phyloP scores from a whole-genome alignment of 2,113 vertebrate species.

The Bambusicola thoracicus region DNA sequence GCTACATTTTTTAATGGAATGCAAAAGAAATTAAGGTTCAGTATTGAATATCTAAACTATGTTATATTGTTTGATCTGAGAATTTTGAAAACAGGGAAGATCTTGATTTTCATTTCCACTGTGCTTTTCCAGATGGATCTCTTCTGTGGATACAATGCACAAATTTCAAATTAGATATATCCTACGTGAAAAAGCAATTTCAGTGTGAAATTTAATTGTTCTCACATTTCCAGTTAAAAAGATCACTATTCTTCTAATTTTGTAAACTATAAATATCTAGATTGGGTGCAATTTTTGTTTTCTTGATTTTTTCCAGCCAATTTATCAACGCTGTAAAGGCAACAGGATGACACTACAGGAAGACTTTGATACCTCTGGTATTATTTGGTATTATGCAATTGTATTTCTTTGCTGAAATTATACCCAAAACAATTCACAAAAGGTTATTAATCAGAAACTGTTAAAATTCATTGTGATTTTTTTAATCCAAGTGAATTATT shows the following conservation, averaged over 20 bases:
- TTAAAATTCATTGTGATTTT: constrained; percentile 8
- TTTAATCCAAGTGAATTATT: neutral
- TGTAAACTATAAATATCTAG: neutral
- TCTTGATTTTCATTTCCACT: neutral
- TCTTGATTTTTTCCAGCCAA: neutral
- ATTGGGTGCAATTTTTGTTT: neutral
- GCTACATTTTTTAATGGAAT: neutral
- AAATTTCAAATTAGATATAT: neutral
- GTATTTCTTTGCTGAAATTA: constrained; percentile 28
- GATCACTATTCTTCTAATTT: neutral
- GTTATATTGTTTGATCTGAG: neutral
- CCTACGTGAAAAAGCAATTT: neutral
- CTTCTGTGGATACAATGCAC: neutral
- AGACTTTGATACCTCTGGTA: neutral
- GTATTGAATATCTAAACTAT: neutral
- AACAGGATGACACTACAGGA: neutral
- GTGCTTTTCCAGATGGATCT: neutral
- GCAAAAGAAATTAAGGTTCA: neutral
- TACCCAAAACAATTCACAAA: neutral
- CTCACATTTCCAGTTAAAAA: neutral
- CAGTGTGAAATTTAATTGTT: neutral
- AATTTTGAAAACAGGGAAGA: neutral
- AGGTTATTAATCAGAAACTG: constrained; percentile 23
- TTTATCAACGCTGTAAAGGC: neutral
- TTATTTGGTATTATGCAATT: neutral